phyloP scores from a whole-genome alignment of 2,113 vertebrate species.

The Columbina picui region DNA sequence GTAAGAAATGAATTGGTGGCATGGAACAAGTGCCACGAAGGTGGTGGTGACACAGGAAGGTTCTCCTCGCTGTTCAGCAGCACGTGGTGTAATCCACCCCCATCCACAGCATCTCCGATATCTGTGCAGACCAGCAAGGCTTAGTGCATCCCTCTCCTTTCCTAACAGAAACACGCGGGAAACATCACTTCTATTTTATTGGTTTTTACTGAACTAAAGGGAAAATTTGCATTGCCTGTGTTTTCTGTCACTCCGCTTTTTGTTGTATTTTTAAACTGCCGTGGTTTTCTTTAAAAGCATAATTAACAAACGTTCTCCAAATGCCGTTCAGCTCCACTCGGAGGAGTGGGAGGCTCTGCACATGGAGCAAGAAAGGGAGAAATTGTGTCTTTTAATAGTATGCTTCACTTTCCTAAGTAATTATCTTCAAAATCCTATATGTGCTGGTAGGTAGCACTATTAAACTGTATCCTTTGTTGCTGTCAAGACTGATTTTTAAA shows the following conservation, averaged over 20 bases:
- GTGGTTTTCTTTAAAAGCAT: not conserved
- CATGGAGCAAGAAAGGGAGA: not conserved
- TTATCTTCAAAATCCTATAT: not conserved
- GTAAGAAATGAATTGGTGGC: not conserved
- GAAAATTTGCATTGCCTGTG: fast-evolving
- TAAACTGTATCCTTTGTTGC: not conserved
- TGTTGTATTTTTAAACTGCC: not conserved
- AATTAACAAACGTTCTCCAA: not conserved
- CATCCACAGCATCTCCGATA: not conserved
- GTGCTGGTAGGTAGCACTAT: not conserved
- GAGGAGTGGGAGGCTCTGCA: constrained; percentile 42
- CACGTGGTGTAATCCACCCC: not conserved
- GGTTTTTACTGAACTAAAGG: not conserved
- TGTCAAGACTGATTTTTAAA: not conserved
- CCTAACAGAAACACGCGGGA: not conserved
- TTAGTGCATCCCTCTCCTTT: not conserved
- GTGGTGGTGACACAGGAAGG: not conserved
- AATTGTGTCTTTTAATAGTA: constrained; percentile 31
- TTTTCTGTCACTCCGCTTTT: not conserved
- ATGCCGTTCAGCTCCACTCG: not conserved
- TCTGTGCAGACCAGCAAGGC: not conserved
- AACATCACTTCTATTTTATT: fast-evolving
- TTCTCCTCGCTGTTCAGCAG: not conserved
- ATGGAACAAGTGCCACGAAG: not conserved
- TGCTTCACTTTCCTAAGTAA: not conserved